A percentile compares a stretch with the other conserved stretches of the same genome.
Conservation (phyloP, 2,888 invertebrate genomes). For the Agriotes lineatus region DNA sequence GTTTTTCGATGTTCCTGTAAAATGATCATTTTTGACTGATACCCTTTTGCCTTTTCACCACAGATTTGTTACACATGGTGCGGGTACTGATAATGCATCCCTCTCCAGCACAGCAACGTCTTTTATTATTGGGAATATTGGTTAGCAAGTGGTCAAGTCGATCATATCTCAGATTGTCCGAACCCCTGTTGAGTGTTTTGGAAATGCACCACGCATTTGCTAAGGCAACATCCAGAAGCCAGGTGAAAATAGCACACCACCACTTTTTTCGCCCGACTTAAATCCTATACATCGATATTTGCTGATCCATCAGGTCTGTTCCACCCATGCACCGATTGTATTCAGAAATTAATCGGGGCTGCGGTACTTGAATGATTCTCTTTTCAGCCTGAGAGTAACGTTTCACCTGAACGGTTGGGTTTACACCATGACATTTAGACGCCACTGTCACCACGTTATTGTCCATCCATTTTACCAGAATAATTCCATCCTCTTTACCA, state of each 20-base stretch:
- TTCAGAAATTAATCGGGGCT: neutral
- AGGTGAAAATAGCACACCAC: slow-evolving; percentile 40
- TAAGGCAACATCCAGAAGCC: slow-evolving; percentile 4
- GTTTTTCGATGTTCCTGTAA: too few relatives aligned
- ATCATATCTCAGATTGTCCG: slow-evolving; percentile 44
- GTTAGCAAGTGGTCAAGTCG: slow-evolving; percentile 39
- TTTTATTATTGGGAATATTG: slow-evolving; percentile 36
- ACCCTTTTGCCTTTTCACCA: too few relatives aligned
- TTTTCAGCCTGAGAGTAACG: neutral
- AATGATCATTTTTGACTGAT: too few relatives aligned
- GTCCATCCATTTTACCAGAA: slow-evolving; percentile 48
- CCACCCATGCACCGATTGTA: slow-evolving; percentile 5
- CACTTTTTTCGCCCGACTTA: slow-evolving; percentile 24
- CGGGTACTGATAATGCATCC: too few relatives aligned
- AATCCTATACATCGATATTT: neutral
- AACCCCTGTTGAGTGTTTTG: slow-evolving; percentile 33
- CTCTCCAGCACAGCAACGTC: too few relatives aligned
- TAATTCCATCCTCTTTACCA: slow-evolving; percentile 38
- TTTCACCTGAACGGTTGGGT: slow-evolving; percentile 19
- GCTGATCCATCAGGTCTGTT: neutral
- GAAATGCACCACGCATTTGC: neutral
- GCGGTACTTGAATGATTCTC: neutral
- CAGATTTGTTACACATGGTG: too few relatives aligned
- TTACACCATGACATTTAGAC: slow-evolving; percentile 36
- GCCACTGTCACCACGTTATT: slow-evolving; percentile 46